Conservation (phyloP, 1,140 invertebrate species). For the Hyles euphorbiae region DNA sequence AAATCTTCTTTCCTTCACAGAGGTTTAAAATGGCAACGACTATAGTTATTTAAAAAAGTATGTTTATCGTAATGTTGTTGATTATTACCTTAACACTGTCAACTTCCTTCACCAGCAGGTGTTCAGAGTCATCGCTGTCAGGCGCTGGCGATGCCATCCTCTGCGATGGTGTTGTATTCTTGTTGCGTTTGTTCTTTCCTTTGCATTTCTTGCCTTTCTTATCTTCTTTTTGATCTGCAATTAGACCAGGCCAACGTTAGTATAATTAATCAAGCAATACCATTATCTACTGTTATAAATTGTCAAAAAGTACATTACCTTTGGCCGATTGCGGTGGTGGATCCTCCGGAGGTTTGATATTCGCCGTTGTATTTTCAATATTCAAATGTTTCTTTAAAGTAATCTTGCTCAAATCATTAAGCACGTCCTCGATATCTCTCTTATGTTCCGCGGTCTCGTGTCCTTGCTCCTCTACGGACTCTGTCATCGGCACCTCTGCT, state of each 20-base stretch:
- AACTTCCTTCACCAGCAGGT: slow-evolving; percentile 57
- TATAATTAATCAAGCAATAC: too few relatives aligned
- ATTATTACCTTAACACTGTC: slow-evolving; percentile 57
- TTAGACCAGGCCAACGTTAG: background rate
- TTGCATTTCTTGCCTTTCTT: slow-evolving; percentile 57
- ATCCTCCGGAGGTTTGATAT: slow-evolving; percentile 60
- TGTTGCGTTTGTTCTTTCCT: slow-evolving; percentile 51
- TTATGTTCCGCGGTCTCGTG: slow-evolving; percentile 55
- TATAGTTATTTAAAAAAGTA: background rate
- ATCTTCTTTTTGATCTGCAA: slow-evolving; percentile 40
- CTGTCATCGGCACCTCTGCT: slow-evolving; percentile 39
- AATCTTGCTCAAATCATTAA: slow-evolving; percentile 69
- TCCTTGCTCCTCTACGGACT: slow-evolving; percentile 48
- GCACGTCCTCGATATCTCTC: slow-evolving; percentile 68
- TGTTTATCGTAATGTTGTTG: background rate
- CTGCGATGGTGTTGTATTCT: slow-evolving; percentile 16
- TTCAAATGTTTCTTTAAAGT: slow-evolving; percentile 67
- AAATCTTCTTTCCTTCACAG: too few relatives aligned
- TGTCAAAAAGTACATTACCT: slow-evolving; percentile 22
- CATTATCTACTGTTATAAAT: too few relatives aligned
- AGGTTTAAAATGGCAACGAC: too few relatives aligned
- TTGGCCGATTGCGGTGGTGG: slow-evolving; percentile 40
- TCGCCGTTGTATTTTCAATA: slow-evolving; percentile 68
- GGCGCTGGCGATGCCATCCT: slow-evolving; percentile 34
- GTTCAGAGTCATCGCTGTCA: slow-evolving; percentile 62